Evolutionary conservation across 2,888 invertebrate genomes (phyloP).

Genomic region (Synergus japonicus): DNA sequence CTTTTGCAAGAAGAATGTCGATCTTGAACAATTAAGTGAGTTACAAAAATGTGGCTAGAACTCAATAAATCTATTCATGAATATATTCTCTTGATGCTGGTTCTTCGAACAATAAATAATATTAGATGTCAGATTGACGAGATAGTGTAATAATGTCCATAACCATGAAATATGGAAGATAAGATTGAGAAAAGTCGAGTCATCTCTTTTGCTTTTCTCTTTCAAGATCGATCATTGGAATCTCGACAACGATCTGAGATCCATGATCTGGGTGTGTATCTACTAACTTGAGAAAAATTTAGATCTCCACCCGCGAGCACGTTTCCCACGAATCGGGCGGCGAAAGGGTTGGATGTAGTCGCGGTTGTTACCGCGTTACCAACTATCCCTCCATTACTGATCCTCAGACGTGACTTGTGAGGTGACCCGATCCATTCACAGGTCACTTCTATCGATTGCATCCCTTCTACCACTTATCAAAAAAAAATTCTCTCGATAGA

Average conservation of each 20-base stretch:
- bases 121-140: slow-evolving; percentile 18
- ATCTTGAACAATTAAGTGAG: slow-evolving; percentile 18
- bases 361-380: slow-evolving; percentile 60
- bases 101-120: slow-evolving; percentile 23
- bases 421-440: slow-evolving; percentile 38
- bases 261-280: slow-evolving; percentile 47
- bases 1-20: background rate
- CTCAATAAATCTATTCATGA: background rate
- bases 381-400: slow-evolving; percentile 64
- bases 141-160: slow-evolving; percentile 25
- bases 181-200: slow-evolving; percentile 35
- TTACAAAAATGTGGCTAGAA: background rate
- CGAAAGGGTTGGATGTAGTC: slow-evolving; percentile 53
- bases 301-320: slow-evolving; percentile 55
- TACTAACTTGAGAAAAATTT: slow-evolving; percentile 51
- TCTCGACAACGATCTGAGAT: slow-evolving; percentile 45
- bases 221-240: slow-evolving; percentile 40
- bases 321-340: slow-evolving; percentile 58
- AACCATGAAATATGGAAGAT: slow-evolving; percentile 32
- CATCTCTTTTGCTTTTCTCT: slow-evolving; percentile 24
- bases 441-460: slow-evolving; percentile 15
- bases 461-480: background rate
- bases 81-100: background rate
- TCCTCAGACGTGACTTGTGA: slow-evolving; percentile 62
- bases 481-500: background rate